Conservation (phyloP, 2,888 invertebrate genomes). For the Thumatha senex region DNA sequence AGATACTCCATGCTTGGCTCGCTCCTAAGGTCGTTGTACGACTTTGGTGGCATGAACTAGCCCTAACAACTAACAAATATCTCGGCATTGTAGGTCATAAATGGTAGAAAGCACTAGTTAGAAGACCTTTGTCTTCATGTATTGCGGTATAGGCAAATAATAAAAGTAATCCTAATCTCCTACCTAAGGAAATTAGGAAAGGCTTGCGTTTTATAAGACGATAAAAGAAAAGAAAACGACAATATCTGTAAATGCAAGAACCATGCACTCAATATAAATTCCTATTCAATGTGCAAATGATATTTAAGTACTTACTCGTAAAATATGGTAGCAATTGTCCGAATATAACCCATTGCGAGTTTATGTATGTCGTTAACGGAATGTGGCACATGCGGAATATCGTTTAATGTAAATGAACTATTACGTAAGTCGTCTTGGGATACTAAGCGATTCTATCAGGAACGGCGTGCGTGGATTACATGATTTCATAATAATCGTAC, state of each 20-base stretch:
- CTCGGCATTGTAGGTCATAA: too few species aligned
- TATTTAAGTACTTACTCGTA: constrained; percentile 21
- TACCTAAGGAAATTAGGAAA: too few species aligned
- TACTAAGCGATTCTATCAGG: constrained; percentile 37
- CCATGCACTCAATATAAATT: background rate
- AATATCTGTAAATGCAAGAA: background rate
- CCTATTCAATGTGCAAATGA: background rate
- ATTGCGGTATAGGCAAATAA: too few species aligned
- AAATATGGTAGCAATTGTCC: constrained; percentile 17
- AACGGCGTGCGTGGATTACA: constrained; percentile 30
- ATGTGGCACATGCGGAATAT: constrained; percentile 32
- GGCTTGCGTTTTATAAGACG: too few species aligned
- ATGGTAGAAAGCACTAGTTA: too few species aligned
- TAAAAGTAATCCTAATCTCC: too few species aligned
- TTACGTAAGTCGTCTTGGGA: constrained; percentile 31
- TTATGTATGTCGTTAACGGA: constrained; percentile 37
- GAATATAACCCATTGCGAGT: constrained; percentile 26
- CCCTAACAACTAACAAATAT: too few species aligned
- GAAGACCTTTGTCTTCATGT: too few species aligned
- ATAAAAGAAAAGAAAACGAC: too few species aligned
- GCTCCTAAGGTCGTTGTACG: too few species aligned
- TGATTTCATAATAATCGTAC: background rate
- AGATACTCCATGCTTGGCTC: too few species aligned
- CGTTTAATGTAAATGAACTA: constrained; percentile 39
- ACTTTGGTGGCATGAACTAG: too few species aligned